These are phyloP conservation scores for Actenoides hombroni DNA, from an alignment of 2,113 vertebrate genomes.

Conservation along the genomic window DNA sequence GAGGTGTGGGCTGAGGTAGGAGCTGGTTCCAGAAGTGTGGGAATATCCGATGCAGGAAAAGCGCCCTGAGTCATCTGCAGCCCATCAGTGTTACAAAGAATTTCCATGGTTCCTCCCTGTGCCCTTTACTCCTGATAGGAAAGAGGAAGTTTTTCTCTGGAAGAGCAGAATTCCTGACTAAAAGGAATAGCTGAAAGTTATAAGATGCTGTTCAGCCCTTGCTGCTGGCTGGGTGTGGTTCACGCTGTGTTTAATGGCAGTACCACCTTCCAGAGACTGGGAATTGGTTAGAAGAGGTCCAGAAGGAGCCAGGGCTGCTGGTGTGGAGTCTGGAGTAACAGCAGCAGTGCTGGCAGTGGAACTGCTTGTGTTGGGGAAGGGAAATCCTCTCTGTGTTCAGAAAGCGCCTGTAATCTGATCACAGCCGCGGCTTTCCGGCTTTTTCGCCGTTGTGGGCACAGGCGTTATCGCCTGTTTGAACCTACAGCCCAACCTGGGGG, in stretches of 20 bases:
- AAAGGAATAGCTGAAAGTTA: not conserved
- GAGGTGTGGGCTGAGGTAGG: rapidly evolving
- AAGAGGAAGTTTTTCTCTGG: not conserved
- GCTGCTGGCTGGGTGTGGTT: not conserved
- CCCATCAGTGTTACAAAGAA: not conserved
- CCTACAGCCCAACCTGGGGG: not conserved
- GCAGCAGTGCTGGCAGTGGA: not conserved
- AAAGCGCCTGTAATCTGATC: not conserved
- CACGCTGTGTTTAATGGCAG: not conserved
- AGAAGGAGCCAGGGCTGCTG: not conserved
- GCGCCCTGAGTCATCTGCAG: conserved; percentile 4
- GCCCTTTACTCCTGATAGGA: not conserved
- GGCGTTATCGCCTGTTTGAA: not conserved
- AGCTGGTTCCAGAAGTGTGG: not conserved
- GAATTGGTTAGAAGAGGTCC: not conserved
- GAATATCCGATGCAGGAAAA: not conserved
- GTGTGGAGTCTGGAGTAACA: not conserved
- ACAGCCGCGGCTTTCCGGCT: not conserved
- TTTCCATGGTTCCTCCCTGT: not conserved
- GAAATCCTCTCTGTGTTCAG: not conserved
- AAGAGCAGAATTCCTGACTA: not conserved
- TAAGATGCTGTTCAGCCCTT: not conserved
- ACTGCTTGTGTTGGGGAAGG: not conserved
- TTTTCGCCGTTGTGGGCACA: not conserved
- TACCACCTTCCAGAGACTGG: not conserved